phyloP scores from a whole-genome alignment of 2,797 vertebrate genomes.

The Meda fulgida region DNA sequence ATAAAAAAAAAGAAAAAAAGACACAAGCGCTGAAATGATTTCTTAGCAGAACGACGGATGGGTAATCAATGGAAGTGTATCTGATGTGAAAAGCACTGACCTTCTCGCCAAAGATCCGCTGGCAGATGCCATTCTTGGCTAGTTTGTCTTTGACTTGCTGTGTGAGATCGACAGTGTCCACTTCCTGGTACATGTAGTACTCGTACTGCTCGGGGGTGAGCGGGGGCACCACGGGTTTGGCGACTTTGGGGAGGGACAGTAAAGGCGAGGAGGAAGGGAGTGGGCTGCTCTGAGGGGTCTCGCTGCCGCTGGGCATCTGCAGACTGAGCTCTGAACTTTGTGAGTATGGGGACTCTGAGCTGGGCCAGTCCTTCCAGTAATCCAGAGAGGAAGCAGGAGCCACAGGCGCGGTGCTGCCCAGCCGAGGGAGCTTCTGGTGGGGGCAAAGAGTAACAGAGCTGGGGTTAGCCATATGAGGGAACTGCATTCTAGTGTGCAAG shows the following conservation, averaged over 20 bases:
- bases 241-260: slow-evolving; percentile 81
- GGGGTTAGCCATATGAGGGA: slow-evolving; percentile 11
- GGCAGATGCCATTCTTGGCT: slow-evolving; percentile 93
- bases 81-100: slow-evolving; percentile 69
- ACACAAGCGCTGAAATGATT: not conserved
- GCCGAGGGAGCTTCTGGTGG: slow-evolving; percentile 67
- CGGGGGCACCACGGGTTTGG: slow-evolving; percentile 84
- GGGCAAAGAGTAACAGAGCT: slow-evolving; percentile 59
- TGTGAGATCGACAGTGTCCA: slow-evolving; percentile 90
- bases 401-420: slow-evolving; percentile 69
- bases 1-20: slow-evolving; percentile 19
- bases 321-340: slow-evolving; percentile 85
- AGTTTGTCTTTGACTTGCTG: slow-evolving; percentile 92
- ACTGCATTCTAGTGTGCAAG: slow-evolving; percentile 2
- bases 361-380: slow-evolving; percentile 91
- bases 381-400: slow-evolving; percentile 80
- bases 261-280: slow-evolving; percentile 81
- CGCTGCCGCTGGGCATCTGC: slow-evolving; percentile 83
- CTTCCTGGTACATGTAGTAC: slow-evolving; percentile 92
- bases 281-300: slow-evolving; percentile 87
- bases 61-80: not conserved
- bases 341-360: slow-evolving; percentile 85
- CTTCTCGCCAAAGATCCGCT: slow-evolving; percentile 92
- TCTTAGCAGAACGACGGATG: not conserved
- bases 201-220: slow-evolving; percentile 91